Base-by-base conservation (phyloP, 2,888 invertebrate genomes). In the Parnassius apollo region DNA sequence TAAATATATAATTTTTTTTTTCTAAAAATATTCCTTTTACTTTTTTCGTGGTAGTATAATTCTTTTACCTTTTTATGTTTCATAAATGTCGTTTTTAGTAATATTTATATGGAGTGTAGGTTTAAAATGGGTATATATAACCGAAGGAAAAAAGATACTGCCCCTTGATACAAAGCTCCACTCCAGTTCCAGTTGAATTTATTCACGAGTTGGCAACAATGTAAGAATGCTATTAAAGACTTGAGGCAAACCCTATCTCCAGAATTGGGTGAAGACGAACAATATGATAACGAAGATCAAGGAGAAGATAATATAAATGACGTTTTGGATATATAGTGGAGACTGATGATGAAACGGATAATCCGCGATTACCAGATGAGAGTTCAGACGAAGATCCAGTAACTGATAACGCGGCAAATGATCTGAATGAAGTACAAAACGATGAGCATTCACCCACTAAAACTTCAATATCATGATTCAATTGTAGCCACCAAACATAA, bases 221-320 rank as follows among this genome's bases (percentile, higher is more conserved):
- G 98, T 10, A 94, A 95, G 72, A 93, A 94, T 70, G 96, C 96
- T n/a, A 95, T 97, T 48, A 95, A 96, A 71, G 95, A 96, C 62
- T 91, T 98, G 60, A 93, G 96, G 68, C 93, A 93, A 62, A 93
- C 93, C 49, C 76, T 95, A 13, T 95, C 94, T 74, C 95, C 95
- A 0, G 93, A 93, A 57, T 79, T 95, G 48, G 92, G 90, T 22
- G 91, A 91, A 45, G 92, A 90, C 48, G 86, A 89, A 46, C 80
- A 83, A 56, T 79, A 86, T 61, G 88, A 88, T 3, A 83, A 83
- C 65, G 91, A 91, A 13, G 93, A 93, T 12, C 84, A 83, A 65
- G 86, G 85, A 2, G 92, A 92, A 9, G 92, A 92, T 52, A 89
- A 89, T 64, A 84, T 86, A 1, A 85, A 85, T 59, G 92, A 92